Evolutionary conservation across 1,140 invertebrate species (phyloP).

Genomic region (Drosophila kikkawai): DNA sequence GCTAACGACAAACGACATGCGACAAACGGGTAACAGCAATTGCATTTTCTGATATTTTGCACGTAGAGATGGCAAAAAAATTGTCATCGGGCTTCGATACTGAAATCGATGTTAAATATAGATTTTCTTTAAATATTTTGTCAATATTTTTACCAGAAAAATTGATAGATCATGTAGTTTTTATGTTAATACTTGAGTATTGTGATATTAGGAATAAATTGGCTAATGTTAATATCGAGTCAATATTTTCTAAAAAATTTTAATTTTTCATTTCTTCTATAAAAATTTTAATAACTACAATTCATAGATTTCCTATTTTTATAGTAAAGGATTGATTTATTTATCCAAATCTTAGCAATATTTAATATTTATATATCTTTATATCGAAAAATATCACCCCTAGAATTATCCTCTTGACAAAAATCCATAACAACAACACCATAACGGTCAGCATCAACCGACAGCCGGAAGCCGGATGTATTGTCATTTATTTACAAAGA

Average conservation of each 20-base stretch:
- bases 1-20: conserved; percentile 3
- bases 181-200: too few species aligned
- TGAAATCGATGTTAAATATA: not conserved
- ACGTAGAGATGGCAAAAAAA: not conserved
- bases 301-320: too few species aligned
- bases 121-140: not conserved
- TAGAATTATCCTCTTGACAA: not conserved
- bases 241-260: too few species aligned
- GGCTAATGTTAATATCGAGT: too few species aligned
- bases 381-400: not conserved
- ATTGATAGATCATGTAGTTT: too few species aligned
- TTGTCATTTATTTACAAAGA: conserved; percentile 60
- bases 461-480: conserved; percentile 53
- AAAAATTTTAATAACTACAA: too few species aligned
- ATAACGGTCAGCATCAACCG: conserved; percentile 12
- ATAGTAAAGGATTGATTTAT: too few species aligned
- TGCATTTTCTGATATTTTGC: conserved; percentile 35
- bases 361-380: too few species aligned
- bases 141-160: too few species aligned
- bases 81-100: not conserved
- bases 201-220: too few species aligned
- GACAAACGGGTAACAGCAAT: conserved; percentile 21
- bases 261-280: too few species aligned
- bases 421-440: not conserved
- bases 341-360: too few species aligned